Evolutionary conservation across 2,113 vertebrate genomes (phyloP).

Genomic region (Nyctibius bracteatus): DNA sequence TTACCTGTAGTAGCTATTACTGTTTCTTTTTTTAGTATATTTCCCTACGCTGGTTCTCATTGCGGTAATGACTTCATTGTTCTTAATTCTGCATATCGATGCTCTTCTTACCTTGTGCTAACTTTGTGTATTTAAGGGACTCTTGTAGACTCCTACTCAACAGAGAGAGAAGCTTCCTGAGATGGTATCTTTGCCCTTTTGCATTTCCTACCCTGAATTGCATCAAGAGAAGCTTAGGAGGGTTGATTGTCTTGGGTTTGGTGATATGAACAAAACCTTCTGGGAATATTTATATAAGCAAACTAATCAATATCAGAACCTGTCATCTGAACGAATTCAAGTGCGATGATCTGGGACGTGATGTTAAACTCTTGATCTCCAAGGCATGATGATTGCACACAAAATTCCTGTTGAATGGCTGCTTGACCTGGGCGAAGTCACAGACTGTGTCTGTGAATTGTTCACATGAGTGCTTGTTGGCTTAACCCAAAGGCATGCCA

Average conservation of each 20-base stretch:
- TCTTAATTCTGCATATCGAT: background rate
- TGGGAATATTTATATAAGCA: background rate
- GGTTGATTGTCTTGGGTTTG: background rate
- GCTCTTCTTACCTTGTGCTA: background rate
- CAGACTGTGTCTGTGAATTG: background rate
- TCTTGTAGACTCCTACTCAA: background rate
- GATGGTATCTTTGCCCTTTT: background rate
- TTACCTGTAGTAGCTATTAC: background rate
- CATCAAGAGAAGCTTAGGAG: background rate
- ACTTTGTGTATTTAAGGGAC: background rate
- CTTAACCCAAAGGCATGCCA: background rate
- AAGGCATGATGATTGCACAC: background rate
- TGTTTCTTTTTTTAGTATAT: background rate
- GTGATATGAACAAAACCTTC: background rate
- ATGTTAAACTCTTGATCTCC: background rate
- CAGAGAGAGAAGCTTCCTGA: background rate
- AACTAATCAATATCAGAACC: background rate
- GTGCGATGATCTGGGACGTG: accelerated
- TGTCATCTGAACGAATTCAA: background rate
- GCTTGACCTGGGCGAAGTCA: background rate
- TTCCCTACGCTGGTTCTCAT: background rate
- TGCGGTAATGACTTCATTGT: background rate
- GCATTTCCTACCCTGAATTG: background rate
- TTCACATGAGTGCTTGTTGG: background rate
- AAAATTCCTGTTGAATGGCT: background rate